Evolutionary conservation across 2,113 vertebrate species (phyloP).

Genomic region (Symphodus melops): DNA sequence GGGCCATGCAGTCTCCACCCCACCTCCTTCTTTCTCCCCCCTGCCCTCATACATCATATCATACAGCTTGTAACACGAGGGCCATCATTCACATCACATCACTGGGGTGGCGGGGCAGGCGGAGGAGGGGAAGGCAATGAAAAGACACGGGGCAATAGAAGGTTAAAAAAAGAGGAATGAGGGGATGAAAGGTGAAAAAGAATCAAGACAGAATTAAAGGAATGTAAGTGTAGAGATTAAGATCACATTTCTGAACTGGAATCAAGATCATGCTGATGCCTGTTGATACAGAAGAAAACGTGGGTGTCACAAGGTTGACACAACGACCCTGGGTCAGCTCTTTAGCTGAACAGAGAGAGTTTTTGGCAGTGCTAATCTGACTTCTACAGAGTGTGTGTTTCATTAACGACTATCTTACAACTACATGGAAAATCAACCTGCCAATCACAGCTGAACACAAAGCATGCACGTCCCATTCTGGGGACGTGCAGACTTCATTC

Average conservation of each 20-base stretch:
- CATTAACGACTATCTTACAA: background rate
- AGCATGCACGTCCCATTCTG: background rate
- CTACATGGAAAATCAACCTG: background rate
- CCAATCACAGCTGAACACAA: background rate
- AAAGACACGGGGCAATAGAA: constrained; percentile 35
- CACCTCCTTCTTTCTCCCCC: constrained; percentile 41
- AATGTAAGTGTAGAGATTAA: constrained; percentile 26
- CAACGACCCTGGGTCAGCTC: background rate
- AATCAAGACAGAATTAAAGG: constrained; percentile 31
- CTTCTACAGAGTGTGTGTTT: background rate
- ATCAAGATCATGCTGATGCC: constrained; percentile 34
- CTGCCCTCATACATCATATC: constrained; percentile 76
- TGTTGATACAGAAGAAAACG: constrained; percentile 20
- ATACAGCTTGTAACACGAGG: constrained; percentile 70
- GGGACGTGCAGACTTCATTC: too few species aligned
- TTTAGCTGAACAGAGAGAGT: background rate
- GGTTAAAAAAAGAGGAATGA: constrained; percentile 13
- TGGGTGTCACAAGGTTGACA: constrained; percentile 18
- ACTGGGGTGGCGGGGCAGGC: constrained; percentile 5
- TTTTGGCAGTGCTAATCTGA: constrained; percentile 29
- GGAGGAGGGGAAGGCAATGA: constrained; percentile 16
- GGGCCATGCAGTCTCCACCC: constrained; percentile 65
- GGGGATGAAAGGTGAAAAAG: constrained; percentile 27
- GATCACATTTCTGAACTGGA: constrained; percentile 19
- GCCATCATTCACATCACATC: constrained; percentile 62